A percentile compares a stretch with the other conserved stretches of the same genome.
Conservation (phyloP, 2,888 invertebrate genomes). For the Mesoligia furuncula region DNA sequence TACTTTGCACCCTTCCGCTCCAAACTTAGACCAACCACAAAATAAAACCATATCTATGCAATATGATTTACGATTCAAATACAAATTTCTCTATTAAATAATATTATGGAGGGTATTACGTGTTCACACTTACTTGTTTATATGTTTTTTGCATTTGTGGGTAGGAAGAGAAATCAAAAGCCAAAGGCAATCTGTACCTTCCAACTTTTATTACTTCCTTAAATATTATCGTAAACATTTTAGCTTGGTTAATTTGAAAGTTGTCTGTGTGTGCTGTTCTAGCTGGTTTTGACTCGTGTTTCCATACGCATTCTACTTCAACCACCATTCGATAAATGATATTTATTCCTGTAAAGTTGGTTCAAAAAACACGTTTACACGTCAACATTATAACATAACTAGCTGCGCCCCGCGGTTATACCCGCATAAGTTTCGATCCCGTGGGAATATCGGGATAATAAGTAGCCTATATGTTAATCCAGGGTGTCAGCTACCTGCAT, state of each 20-base stretch:
- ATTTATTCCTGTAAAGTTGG: no score
- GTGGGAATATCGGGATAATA: no score
- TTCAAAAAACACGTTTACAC: no score
- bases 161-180: constrained; percentile 49
- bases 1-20: background rate
- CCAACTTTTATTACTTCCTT: constrained; percentile 42
- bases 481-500: no score
- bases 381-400: no score
- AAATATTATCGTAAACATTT: constrained; percentile 16
- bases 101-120: constrained; percentile 56
- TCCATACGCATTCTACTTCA: background rate
- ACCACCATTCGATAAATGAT: no score
- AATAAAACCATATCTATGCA: constrained; percentile 57
- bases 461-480: no score
- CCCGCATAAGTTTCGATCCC: no score
- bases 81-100: constrained; percentile 65
- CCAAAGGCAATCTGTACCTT: constrained; percentile 31
- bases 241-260: constrained; percentile 2
- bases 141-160: constrained; percentile 43
- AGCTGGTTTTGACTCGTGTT: background rate
- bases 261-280: background rate
- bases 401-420: no score
- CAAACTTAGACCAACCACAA: constrained; percentile 46
- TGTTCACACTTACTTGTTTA: constrained; percentile 59
- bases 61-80: constrained; percentile 65